phyloP scores from a whole-genome alignment of 2,888 invertebrate genomes.

The Eurytoma californica region DNA sequence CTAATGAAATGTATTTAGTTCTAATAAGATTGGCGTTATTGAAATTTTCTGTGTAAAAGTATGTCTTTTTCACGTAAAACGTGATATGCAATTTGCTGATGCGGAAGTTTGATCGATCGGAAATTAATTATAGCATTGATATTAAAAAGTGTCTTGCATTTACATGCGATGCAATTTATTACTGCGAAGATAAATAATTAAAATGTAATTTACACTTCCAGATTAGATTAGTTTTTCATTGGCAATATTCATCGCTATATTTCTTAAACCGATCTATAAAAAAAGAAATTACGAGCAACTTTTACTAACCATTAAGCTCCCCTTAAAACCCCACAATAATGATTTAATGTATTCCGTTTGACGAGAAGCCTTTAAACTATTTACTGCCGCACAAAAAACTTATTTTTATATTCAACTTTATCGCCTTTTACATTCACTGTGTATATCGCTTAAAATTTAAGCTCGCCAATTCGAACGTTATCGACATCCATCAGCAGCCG shows the following conservation, averaged over 20 bases:
- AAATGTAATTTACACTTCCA: too few species aligned
- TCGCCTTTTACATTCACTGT: too few species aligned
- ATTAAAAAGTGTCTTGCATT: too few species aligned
- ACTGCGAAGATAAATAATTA: not conserved
- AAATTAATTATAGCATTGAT: too few species aligned
- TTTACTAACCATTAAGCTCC: conserved; percentile 25
- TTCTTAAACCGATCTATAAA: conserved; percentile 14
- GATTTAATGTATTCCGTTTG: conserved; percentile 2
- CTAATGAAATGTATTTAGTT: too few species aligned
- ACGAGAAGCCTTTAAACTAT: not conserved
- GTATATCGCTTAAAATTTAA: too few species aligned
- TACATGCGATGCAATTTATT: too few species aligned
- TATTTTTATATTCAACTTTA: too few species aligned
- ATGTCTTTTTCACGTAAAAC: not conserved
- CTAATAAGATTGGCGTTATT: too few species aligned
- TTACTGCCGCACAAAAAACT: not conserved
- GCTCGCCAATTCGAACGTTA: not conserved
- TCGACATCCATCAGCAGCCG: not conserved
- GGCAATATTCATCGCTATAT: conserved; percentile 5
- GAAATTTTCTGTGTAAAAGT: not conserved
- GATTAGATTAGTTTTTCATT: not conserved
- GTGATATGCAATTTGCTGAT: too few species aligned
- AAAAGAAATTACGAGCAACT: conserved; percentile 37
- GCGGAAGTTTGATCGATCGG: too few species aligned
- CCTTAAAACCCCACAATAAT: not conserved